Evolutionary conservation across 2,113 vertebrate genomes (phyloP), one percentile per base, ranked within the genome.

Genomic region (Halichoeres trimaculatus): DNA sequence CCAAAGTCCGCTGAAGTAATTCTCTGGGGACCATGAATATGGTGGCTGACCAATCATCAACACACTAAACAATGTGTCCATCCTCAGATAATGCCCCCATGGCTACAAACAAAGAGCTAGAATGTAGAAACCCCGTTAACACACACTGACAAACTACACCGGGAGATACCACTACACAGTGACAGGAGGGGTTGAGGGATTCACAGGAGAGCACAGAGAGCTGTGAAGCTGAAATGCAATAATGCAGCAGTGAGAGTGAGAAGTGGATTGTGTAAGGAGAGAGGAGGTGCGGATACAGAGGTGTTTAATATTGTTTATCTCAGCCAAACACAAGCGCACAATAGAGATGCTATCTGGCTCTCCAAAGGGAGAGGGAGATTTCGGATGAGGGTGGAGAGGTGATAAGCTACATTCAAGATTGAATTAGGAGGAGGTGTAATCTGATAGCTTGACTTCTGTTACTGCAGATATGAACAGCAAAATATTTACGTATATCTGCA

Each of bases 231-330:
- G 57, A 81, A 78, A 78, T 72, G 64, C 53, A 90, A 81, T 79
- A 80, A 82, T 8, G 74, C 73, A 57, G 64, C 69, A 59, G 47
- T 19, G 79, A 70, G 64, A 62, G 51, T 8, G 66, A 59, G 70
- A 40, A 14, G 26, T 23, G 36, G 71, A 70, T 30, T 3, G 64
- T 58, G 60, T 0, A 62, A 62, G 45, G 63, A 64, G 51, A 78
- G 74, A 70, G 59, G 62, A 76, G 47, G 70, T 35, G 60, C 70
- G 80, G 90, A 85, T 84, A 87, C 1, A 52, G 65, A 68, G 43
- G 53, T 89, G 76, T 83, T 82, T 83, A 83, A 84, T 91, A 91
- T 89, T 90, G 82, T 90, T 89, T 91, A 92, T 91, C 85, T 89
- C 74, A n/a, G 36, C 70, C 13, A 62, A 86, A 83, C 85, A 85